A percentile compares a stretch with the other conserved stretches of the same genome.
These are phyloP conservation scores for Phoeniculus purpureus DNA, from an alignment of 2,797 vertebrate species.

Conservation along the genomic window DNA sequence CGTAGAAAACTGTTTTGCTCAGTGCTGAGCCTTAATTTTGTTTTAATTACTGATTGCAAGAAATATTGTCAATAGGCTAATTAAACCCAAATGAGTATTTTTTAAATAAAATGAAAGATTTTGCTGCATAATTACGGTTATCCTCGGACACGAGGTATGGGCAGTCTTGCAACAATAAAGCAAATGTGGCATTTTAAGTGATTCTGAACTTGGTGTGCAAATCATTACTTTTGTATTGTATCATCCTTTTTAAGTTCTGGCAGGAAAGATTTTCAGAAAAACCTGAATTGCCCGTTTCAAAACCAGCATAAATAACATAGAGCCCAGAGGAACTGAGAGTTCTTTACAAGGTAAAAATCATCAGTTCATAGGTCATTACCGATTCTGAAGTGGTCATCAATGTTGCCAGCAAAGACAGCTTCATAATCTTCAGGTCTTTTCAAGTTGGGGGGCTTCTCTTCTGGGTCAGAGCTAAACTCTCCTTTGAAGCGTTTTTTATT, in stretches of 20 bases:
- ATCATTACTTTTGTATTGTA: background rate
- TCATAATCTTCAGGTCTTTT: constrained; percentile 93
- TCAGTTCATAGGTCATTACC: constrained; percentile 74
- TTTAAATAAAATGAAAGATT: background rate
- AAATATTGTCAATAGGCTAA: background rate
- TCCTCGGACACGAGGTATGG: constrained; percentile 1
- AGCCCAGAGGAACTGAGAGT: background rate
- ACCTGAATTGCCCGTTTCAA: background rate
- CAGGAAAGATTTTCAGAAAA: background rate
- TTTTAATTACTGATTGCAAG: background rate
- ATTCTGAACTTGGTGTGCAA: background rate
- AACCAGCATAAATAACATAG: background rate
- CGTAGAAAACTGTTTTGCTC: background rate
- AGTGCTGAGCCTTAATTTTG: background rate
- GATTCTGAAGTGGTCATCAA: constrained; percentile 97
- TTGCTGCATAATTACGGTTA: constrained; percentile 3
- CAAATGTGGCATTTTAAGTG: background rate
- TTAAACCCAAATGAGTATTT: background rate
- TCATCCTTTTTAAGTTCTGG: background rate
- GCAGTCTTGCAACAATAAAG: background rate
- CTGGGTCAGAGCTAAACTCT: constrained; percentile 87
- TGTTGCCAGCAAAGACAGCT: constrained; percentile 91
- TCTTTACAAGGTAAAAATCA: background rate
- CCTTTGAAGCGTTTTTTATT: constrained; percentile 96
- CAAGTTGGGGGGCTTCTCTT: constrained; percentile 84